Evolutionary conservation across 2,113 vertebrate genomes (phyloP).

Genomic region (Hippocampus guttulatus): DNA sequence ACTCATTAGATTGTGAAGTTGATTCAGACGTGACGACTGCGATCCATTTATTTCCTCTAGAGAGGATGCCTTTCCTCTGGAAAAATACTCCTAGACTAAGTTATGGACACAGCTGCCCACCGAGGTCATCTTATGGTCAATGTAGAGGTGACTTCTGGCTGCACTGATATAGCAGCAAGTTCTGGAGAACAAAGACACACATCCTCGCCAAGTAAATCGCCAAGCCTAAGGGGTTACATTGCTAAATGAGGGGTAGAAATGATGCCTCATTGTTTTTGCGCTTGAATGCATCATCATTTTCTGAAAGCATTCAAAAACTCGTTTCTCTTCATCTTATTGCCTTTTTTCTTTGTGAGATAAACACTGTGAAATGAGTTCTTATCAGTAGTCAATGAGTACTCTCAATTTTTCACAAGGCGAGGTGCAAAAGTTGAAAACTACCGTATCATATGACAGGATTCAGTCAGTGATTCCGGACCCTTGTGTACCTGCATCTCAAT

Average conservation of each 20-base stretch:
- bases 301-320: not conserved
- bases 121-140: slow-evolving; percentile 25
- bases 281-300: not conserved
- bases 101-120: slow-evolving; percentile 46
- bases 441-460: no score
- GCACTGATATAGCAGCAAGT: slow-evolving; percentile 37
- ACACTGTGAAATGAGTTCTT: no score
- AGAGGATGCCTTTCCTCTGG: slow-evolving; percentile 48
- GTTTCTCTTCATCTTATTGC: not conserved
- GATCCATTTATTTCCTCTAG: slow-evolving; percentile 17
- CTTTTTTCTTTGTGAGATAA: not conserved
- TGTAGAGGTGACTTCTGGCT: slow-evolving; percentile 19
- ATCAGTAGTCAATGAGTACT: no score
- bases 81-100: slow-evolving; percentile 28
- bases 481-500: no score
- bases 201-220: not conserved
- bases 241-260: not conserved
- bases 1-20: not conserved
- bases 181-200: slow-evolving; percentile 8
- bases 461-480: no score
- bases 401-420: no score
- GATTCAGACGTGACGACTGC: slow-evolving; percentile 25
- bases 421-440: no score
- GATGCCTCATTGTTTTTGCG: not conserved
- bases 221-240: not conserved